Evolutionary conservation across 2,888 invertebrate genomes (phyloP), one percentile per base, ranked within the genome.

Genomic region (Ypsolopha sequella): DNA sequence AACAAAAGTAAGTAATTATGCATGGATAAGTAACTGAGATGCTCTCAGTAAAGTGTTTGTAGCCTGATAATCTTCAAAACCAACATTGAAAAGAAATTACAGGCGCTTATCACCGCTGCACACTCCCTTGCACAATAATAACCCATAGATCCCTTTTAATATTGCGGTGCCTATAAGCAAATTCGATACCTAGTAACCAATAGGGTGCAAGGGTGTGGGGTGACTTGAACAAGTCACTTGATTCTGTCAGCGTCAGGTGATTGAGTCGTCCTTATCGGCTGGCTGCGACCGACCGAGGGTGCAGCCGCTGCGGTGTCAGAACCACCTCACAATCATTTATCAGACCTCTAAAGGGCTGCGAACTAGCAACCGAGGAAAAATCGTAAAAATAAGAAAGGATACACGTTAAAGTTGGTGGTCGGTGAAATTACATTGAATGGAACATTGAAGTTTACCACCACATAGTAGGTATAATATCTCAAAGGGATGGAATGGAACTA

Each of bases 221-320:
- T 60, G 60, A 58, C 56, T 41, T 56, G 54, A 51, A 44, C 58
- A 62, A 67, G 68, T 67, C 65, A 63, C 61, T 60, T 60, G 57
- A 50, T 56, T 58, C 71, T 75, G 78, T 73, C 74, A 69, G 63
- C 64, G 66, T 64, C 76, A 76, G 73, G 73, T 75, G 76, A 79
- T 78, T 75, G 76, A 75, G 76, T 68, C 52, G 46, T 49, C 73
- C 72, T 76, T 78, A 77, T 77, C 73, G 66, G 61, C 53, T 58
- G 57, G 59, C 36, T 54, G 60, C 65, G 63, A 63, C 59, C 76
- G 74, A 74, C 35, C 47, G 45, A 13, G 50, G 43, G 44, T 44
- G 43, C 35, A 46, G 9, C 4, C 14, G 11, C 9, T 24, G 24
- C 43, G 24, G 43, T 43, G 43, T 13, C 43, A 43, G 13, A 1